Conservation (phyloP, 1,140 invertebrate genomes). For the Caerostris extrusa region DNA sequence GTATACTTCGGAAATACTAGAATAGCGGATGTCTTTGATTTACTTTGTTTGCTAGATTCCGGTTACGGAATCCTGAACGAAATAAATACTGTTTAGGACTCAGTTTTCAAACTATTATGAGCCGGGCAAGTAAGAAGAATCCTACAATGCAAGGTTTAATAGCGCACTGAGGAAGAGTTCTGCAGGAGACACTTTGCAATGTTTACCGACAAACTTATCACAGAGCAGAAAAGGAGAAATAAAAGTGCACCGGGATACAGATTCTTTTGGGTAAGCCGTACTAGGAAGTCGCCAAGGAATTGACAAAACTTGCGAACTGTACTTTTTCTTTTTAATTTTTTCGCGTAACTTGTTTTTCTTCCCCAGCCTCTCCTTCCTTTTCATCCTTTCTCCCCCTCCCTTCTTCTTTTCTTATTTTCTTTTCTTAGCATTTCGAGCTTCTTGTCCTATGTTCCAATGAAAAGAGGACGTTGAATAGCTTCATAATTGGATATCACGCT, state of each 20-base stretch:
- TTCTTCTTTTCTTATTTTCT: not conserved
- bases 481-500: not conserved
- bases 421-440: not conserved
- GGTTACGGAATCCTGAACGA: not conserved
- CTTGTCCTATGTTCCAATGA: not conserved
- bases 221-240: not conserved
- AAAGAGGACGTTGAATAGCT: not conserved
- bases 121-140: not conserved
- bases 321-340: not conserved
- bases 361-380: not conserved
- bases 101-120: not conserved
- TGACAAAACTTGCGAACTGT: slow-evolving; percentile 15
- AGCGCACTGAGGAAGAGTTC: not conserved
- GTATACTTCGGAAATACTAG: no score
- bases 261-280: not conserved
- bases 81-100: not conserved
- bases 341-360: slow-evolving; percentile 2
- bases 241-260: not conserved
- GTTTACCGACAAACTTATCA: not conserved
- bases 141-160: not conserved
- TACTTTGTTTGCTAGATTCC: not conserved
- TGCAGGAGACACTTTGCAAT: not conserved
- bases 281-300: not conserved
- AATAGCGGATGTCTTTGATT: no score
- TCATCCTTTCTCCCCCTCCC: not conserved